Conservation (phyloP, 1,140 invertebrate species). For the Hylyphantes graminicola region DNA sequence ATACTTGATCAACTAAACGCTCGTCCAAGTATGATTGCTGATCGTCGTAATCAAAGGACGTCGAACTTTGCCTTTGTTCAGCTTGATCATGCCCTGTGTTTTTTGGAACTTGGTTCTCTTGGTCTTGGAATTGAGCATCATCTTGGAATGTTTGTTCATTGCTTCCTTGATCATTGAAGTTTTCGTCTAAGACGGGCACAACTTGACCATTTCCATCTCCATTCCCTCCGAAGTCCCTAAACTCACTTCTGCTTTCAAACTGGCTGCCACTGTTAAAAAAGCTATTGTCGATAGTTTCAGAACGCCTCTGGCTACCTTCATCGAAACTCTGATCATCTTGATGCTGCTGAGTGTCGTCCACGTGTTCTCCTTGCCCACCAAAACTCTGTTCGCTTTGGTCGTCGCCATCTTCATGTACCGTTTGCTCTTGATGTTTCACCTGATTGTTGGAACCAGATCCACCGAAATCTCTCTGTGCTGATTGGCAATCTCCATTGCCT, state of each 20-base stretch:
- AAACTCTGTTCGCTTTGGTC: background rate
- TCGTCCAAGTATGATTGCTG: background rate
- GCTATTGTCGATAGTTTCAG: background rate
- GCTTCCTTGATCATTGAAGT: background rate
- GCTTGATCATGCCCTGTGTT: background rate
- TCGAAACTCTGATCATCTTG: background rate
- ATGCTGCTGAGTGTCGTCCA: background rate
- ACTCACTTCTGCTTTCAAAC: background rate
- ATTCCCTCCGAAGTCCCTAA: background rate
- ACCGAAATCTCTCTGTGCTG: background rate
- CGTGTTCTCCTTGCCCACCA: background rate
- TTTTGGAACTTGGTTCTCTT: background rate
- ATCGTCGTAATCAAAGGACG: background rate
- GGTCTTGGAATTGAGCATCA: background rate
- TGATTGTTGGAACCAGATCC: background rate
- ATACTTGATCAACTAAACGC: too few relatives aligned
- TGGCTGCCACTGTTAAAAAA: background rate
- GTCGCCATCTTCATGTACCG: background rate
- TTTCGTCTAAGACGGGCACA: background rate
- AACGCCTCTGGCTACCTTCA: background rate
- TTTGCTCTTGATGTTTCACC: background rate
- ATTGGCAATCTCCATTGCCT: background rate
- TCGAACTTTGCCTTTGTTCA: background rate
- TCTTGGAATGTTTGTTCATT: background rate
- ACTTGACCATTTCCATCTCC: too few relatives aligned